Evolutionary conservation across 2,888 invertebrate species (phyloP), one percentile per base, ranked within the genome.

Genomic region (Quadroppia sp.): DNA sequence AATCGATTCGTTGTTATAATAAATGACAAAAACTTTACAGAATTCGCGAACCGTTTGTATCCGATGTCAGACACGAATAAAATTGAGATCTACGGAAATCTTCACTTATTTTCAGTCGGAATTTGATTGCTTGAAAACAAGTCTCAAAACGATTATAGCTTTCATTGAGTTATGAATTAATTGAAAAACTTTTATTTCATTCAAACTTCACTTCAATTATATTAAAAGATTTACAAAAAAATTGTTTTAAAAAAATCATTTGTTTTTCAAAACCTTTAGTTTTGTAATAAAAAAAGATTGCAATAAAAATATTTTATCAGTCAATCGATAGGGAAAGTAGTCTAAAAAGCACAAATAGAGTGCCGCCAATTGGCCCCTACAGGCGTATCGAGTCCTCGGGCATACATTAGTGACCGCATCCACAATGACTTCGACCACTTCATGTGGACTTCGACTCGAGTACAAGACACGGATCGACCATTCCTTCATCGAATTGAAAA

Each of bases 61-160:
- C 61, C 61, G n/a, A 17, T 61, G n/a, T 61, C 61, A 20, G 32
- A 61, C 36, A 61, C 32, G 32, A 61, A 61, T 32, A 30, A 61
- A 61, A 61, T 61, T 23, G 61, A 61, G 32, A 32, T 61, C 36
- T 28, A 7, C 2, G 61, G 61, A 30, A 36, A 61, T 61, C 61
- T 61, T 6, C 15, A 32, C 11, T 17, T 61, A 61, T n/a, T 61
- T 32, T 61, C 61, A 1, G 32, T 61, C 20, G 32, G 61, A 28
- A 25, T 59, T 17, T 59, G 40, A 9, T 40, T 40, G 7, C 6
- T 40, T 40, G 13, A 40, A 40, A 9, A 40, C 7, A 6, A 40
- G 40, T 40, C n/a, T 40, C 40, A 40, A 40, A 13, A 9, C 6
- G 13, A 40, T 40, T 40, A 40, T 9, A 40, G 7, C 13, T 9